phyloP scores from a whole-genome alignment of 2,888 invertebrate genomes.

The Troides oblongomaculatus region DNA sequence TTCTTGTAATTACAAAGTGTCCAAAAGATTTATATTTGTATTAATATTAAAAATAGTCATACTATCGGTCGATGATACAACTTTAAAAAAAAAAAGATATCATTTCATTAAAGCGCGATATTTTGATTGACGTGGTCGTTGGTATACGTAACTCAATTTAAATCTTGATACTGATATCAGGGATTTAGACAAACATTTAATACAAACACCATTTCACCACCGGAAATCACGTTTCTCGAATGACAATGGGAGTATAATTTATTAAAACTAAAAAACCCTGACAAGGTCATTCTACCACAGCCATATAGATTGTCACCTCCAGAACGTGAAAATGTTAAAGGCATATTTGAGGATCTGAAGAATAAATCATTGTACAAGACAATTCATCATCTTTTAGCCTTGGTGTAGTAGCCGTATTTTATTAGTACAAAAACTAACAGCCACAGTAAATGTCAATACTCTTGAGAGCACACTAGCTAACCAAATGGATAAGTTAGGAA shows the following conservation, averaged over 20 bases:
- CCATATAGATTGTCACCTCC: neutral
- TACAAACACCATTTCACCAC: neutral
- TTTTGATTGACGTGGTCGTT: neutral
- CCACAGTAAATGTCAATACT: neutral
- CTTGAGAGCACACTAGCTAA: neutral
- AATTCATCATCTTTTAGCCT: neutral
- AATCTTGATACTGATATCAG: neutral
- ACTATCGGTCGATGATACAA: too few relatives aligned
- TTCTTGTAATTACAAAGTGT: too few relatives aligned
- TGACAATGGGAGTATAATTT: neutral
- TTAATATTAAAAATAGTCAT: too few relatives aligned
- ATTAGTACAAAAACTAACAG: neutral
- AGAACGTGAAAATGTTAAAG: neutral
- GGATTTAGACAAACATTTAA: neutral
- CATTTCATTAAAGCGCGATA: neutral
- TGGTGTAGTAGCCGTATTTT: neutral
- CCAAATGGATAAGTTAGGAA: neutral
- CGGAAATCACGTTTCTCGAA: neutral
- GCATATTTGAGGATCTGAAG: neutral
- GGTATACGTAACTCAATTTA: neutral
- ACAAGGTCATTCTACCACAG: neutral
- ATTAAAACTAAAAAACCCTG: neutral
- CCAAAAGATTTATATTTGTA: too few relatives aligned
- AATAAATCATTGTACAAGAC: neutral
- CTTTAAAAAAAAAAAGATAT: neutral